phyloP scores from a whole-genome alignment of 2,113 vertebrate genomes.

The Monopterus albus region DNA sequence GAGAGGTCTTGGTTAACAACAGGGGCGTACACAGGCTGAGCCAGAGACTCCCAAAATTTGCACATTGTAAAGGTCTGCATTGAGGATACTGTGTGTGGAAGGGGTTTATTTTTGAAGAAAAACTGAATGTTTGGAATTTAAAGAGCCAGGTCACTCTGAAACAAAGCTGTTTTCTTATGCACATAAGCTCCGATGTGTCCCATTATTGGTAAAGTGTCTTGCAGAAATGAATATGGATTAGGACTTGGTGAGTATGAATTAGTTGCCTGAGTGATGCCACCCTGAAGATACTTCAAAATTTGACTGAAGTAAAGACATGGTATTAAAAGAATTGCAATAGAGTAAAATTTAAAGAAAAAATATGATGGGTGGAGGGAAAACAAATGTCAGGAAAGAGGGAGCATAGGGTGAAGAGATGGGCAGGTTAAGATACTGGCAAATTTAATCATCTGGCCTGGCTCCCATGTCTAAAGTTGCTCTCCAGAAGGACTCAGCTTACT shows the following conservation, averaged over 20 bases:
- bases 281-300: not conserved
- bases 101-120: slow-evolving; percentile 31
- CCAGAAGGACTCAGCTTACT: slow-evolving; percentile 21
- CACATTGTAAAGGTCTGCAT: slow-evolving; percentile 48
- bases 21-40: slow-evolving; percentile 36
- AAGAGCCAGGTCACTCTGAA: not conserved
- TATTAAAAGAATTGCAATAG: not conserved
- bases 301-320: not conserved
- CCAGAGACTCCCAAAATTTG: slow-evolving; percentile 40
- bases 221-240: slow-evolving; percentile 34
- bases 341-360: not conserved
- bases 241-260: slow-evolving; percentile 8
- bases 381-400: not conserved
- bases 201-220: not conserved
- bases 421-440: slow-evolving; percentile 55
- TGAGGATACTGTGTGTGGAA: slow-evolving; percentile 30
- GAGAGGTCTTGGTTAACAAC: slow-evolving; percentile 68
- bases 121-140: not conserved
- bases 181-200: slow-evolving; percentile 1
- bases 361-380: not conserved
- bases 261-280: slow-evolving; percentile 7
- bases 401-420: slow-evolving; percentile 36
- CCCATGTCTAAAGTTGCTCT: slow-evolving; percentile 56
- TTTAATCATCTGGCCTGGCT: slow-evolving; percentile 60
- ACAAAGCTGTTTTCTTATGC: slow-evolving; percentile 20